Conservation (phyloP, 2,113 vertebrate genomes). For the Mobula birostris region DNA sequence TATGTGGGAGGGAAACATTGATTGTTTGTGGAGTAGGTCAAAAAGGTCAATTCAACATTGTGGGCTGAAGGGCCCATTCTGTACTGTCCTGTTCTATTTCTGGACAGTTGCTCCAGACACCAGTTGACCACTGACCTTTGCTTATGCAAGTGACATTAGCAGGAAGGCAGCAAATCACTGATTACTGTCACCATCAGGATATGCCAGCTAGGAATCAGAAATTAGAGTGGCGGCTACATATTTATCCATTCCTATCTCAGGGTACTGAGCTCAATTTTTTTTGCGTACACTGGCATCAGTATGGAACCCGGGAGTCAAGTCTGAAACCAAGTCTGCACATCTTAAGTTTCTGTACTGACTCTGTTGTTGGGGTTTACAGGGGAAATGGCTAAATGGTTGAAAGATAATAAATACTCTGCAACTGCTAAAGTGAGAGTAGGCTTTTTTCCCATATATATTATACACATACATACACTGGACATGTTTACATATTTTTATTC, state of each 20-base stretch:
- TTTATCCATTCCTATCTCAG: background rate
- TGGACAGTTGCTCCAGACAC: background rate
- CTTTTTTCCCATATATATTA: background rate
- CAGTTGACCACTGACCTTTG: background rate
- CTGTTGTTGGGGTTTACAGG: too few relatives aligned
- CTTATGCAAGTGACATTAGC: too few relatives aligned
- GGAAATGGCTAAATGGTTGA: background rate
- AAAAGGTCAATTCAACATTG: background rate
- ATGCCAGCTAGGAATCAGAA: background rate
- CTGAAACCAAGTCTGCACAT: background rate
- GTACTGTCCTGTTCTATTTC: background rate
- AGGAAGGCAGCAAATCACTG: background rate
- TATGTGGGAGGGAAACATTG: too few relatives aligned
- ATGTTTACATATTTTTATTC: conserved; percentile 35
- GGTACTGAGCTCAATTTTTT: background rate
- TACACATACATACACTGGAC: background rate
- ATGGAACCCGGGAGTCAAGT: background rate
- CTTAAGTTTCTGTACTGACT: background rate
- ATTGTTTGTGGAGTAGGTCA: too few relatives aligned
- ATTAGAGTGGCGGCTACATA: background rate
- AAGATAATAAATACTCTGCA: too few relatives aligned
- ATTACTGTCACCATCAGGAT: background rate
- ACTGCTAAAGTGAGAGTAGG: background rate
- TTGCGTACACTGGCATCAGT: background rate
- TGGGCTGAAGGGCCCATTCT: too few relatives aligned